These are phyloP conservation scores for Cheilosia grossa DNA, from an alignment of 2,888 invertebrate genomes.

Conservation along the genomic window DNA sequence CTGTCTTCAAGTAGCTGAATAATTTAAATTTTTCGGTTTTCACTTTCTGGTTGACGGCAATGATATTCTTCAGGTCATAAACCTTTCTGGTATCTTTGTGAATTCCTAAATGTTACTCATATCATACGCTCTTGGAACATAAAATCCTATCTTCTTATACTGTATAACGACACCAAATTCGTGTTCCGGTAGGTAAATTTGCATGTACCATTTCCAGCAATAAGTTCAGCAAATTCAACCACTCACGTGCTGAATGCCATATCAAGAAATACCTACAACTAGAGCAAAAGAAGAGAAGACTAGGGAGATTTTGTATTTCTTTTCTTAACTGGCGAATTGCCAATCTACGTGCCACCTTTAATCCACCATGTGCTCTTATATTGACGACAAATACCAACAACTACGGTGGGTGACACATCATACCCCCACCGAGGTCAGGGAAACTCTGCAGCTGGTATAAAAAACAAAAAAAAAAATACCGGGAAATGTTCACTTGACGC, in stretches of 20 bases:
- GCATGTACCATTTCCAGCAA: conserved; percentile 24
- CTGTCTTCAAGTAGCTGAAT: background rate
- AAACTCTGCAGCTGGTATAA: conserved; percentile 58
- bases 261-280: conserved; percentile 21
- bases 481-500: conserved; percentile 43
- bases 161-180: background rate
- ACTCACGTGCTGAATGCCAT: conserved; percentile 65
- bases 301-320: background rate
- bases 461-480: conserved; percentile 21
- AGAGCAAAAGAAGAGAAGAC: conserved; percentile 25
- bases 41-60: background rate
- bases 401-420: conserved; percentile 53
- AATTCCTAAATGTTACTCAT: background rate
- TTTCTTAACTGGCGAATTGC: conserved; percentile 58
- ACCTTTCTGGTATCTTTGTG: background rate
- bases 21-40: background rate
- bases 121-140: background rate
- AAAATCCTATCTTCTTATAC: background rate
- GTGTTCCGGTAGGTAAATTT: conserved; percentile 21
- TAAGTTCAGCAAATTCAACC: conserved; percentile 51
- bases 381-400: conserved; percentile 43
- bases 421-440: conserved; percentile 62
- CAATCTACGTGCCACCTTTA: conserved; percentile 28
- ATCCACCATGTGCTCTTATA: conserved; percentile 51
- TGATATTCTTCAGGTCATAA: too few species aligned